Conservation (phyloP, 2,797 vertebrate genomes). For the Karalla daura region DNA sequence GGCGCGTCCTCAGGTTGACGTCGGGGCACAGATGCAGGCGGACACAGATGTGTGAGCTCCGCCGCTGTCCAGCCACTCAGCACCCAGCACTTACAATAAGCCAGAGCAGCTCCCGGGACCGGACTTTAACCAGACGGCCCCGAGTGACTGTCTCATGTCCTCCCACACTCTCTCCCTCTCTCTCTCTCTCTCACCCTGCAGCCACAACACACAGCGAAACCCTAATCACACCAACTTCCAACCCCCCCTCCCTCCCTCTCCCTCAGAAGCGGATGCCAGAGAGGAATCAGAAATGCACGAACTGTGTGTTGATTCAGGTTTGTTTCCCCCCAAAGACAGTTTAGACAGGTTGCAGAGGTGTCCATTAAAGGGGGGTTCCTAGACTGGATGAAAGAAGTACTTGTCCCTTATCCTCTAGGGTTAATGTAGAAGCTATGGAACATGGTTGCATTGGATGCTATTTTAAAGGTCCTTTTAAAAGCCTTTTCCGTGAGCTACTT, state of each 20-base stretch:
- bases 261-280: constrained; percentile 33
- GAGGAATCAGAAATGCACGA: constrained; percentile 28
- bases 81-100: constrained; percentile 41
- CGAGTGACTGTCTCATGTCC: constrained; percentile 62
- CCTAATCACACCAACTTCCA: constrained; percentile 63
- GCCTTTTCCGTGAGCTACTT: too few relatives aligned
- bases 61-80: constrained; percentile 23
- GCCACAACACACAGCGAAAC: constrained; percentile 71
- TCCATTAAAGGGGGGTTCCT: too few relatives aligned
- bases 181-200: constrained; percentile 64
- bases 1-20: background rate
- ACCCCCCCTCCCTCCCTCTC: constrained; percentile 61
- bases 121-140: constrained; percentile 17
- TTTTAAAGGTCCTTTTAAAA: too few relatives aligned
- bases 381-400: too few relatives aligned
- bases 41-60: constrained; percentile 30
- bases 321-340: constrained; percentile 43
- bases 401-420: too few relatives aligned
- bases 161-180: constrained; percentile 74
- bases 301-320: constrained; percentile 38
- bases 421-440: too few relatives aligned
- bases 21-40: constrained; percentile 16
- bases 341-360: too few relatives aligned
- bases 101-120: constrained; percentile 26
- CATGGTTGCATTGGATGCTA: too few relatives aligned